Base-by-base conservation (phyloP, 2,888 invertebrate genomes). In the Meiosimyza platycephala region DNA sequence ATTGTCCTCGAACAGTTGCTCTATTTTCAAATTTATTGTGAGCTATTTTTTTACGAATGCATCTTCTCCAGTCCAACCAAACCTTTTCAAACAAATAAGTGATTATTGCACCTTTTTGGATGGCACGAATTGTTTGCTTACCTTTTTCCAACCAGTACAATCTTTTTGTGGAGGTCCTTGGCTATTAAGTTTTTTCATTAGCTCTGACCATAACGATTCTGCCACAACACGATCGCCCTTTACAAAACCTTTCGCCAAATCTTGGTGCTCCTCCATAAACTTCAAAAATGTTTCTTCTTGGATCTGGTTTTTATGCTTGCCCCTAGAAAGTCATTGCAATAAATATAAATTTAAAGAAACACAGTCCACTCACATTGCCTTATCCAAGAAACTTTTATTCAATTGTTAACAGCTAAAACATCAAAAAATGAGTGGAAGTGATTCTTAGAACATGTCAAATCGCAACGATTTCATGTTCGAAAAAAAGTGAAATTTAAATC, bases 251-350 rank as follows among this genome's bases (percentile, higher is more conserved):
- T 59, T 59, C 3, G 59, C 33, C 28, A 28, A 59, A 15, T 28
- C 28, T 28, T 59, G 33, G 28, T 59, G 59, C 28, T 59, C 33
- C 6, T 59, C 28, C 59, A 59, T 59, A 15, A 59, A 59, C 16
- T 5, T 15, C 13, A 59, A 28, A 28, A 59, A 59, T 18, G 22
- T 59, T 11, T 59, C 12, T 4, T 59, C 59, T 59, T 59, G 28
- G 28, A 7, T 15, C 6, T 18, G 9, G 28, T 22, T 59, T 15
- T 59, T 59, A 28, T 59, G 33, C 18, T 15, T 28, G 2, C 59
- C 33, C 59, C 59, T 59, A 28, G 28, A 28, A 28, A 28, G 28
- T 28, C 4, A 28, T 28, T 28, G 28, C 4, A 28, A 28, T 28
- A 28, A 28, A 22, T 22, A 2, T 22, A 22, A 28, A 28, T 28